Evolutionary conservation across 92 coral and sea anemone genomes (phyloP).

Genomic region (Epizoanthus stellaris): DNA sequence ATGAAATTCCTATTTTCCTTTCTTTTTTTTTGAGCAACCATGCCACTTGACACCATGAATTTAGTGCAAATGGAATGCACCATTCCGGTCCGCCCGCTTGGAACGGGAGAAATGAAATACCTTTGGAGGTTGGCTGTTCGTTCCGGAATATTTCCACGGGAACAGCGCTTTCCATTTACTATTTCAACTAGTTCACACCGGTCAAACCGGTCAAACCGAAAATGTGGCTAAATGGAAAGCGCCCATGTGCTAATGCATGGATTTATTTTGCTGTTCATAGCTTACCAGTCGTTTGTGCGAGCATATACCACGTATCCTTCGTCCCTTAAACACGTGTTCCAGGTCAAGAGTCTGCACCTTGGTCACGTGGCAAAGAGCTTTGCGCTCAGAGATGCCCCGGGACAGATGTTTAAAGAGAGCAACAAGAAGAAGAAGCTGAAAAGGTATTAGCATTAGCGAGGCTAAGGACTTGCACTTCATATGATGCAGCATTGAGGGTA

Average conservation of each 20-base stretch:
- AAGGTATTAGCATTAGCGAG: slow-evolving; percentile 13
- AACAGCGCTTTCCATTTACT: background rate
- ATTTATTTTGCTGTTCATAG: slow-evolving; percentile 46
- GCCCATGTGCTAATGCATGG: background rate
- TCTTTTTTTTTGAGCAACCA: no score
- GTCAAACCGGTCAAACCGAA: background rate
- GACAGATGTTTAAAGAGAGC: slow-evolving; percentile 74
- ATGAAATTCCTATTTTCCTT: no score
- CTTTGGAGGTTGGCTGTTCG: no score
- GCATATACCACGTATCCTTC: slow-evolving; percentile 96
- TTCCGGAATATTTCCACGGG: background rate
- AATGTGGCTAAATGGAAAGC: background rate
- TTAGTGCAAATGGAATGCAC: no score
- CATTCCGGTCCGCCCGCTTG: background rate
- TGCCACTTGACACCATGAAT: no score
- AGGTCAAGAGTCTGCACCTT: slow-evolving; percentile 84
- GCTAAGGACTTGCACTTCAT: no score
- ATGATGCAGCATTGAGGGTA: no score
- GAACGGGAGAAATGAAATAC: background rate
- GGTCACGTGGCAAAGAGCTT: slow-evolving; percentile 98
- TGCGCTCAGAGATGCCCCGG: slow-evolving; percentile 94
- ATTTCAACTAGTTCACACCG: background rate
- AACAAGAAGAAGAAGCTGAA: slow-evolving; percentile 31
- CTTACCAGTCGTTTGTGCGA: slow-evolving; percentile 91
- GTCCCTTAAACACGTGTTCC: slow-evolving; percentile 83